Evolutionary conservation across 2,113 vertebrate species (phyloP), one percentile per base, ranked within the genome.

Genomic region (Pluvialis apricaria): DNA sequence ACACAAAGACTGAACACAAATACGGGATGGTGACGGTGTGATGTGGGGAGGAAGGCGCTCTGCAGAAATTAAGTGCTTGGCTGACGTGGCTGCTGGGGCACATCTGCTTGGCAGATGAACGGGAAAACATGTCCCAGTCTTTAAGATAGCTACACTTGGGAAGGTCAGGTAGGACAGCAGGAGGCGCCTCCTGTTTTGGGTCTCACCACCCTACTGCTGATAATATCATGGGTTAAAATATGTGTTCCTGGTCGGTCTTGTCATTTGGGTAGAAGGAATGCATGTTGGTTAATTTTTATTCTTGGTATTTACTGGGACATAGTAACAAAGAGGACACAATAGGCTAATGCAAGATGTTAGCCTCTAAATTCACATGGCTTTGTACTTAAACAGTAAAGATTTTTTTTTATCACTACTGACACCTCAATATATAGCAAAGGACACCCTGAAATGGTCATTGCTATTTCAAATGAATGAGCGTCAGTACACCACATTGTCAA

Each of bases 391-490:
- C 52, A 64, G 51, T 42, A 93, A 77, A 91, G 65, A 10, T 44
- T 92, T 89, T 92, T 92, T 94, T 95, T 96, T 81, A 44, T 86
- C 92, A 84, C 83, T 95, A 80, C 91, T 90, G 95, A 95, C 96
- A 93, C 95, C 92, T 97, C 97, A 96, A 81, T 96, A 96, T 95
- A 96, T 90, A 88, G 96, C 94, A 97, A 96, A 97, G 91, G 95
- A 97, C 91, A 81, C 79, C 89, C 92, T 96, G 94, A 96, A 95
- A 91, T 94, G 84, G 60, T 92, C 94, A 84, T 45, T 69, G 52
- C 64, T 91, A 95, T 90, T 84, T 96, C 71, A 93, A 95, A 94
- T 45, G 49, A 87, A 82, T n/a, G 78, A 71, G 32, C 3, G 4
- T 51, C 80, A 47, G 88, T 57, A 28, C 55, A 86, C n/a, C 31